phyloP scores from a whole-genome alignment of 2,113 vertebrate genomes.

The Oophaga pumilio region DNA sequence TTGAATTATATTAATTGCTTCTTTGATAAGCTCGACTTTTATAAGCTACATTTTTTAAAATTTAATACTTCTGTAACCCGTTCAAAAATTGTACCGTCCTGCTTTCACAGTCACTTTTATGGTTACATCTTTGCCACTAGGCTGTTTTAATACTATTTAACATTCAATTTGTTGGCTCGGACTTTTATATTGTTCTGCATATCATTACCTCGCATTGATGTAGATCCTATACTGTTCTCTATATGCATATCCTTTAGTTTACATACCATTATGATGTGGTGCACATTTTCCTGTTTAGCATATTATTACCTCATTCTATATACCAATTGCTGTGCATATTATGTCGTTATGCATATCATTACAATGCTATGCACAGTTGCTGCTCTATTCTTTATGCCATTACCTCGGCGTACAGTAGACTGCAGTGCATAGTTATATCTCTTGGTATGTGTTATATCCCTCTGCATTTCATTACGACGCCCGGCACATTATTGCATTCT shows the following conservation, averaged over 20 bases:
- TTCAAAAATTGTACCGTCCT: neutral
- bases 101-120: neutral
- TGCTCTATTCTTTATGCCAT: constrained; percentile 15
- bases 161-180: neutral
- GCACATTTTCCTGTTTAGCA: neutral
- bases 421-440: neutral
- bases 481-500: constrained; percentile 29
- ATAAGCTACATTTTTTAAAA: neutral
- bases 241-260: neutral
- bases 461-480: constrained; percentile 15
- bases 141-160: neutral
- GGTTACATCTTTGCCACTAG: neutral
- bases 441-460: constrained; percentile 2
- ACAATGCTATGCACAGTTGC: constrained; percentile 28
- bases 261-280: constrained; percentile 2
- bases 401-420: constrained; percentile 1
- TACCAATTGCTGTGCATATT: constrained; percentile 20
- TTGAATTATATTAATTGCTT: neutral
- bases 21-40: neutral
- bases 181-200: neutral
- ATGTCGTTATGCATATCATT: constrained; percentile 34
- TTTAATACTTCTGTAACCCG: neutral
- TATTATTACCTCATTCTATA: constrained; percentile 1
- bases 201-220: neutral
- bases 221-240: neutral